Conservation (phyloP, 2,113 vertebrate genomes). For the Pipa parva region DNA sequence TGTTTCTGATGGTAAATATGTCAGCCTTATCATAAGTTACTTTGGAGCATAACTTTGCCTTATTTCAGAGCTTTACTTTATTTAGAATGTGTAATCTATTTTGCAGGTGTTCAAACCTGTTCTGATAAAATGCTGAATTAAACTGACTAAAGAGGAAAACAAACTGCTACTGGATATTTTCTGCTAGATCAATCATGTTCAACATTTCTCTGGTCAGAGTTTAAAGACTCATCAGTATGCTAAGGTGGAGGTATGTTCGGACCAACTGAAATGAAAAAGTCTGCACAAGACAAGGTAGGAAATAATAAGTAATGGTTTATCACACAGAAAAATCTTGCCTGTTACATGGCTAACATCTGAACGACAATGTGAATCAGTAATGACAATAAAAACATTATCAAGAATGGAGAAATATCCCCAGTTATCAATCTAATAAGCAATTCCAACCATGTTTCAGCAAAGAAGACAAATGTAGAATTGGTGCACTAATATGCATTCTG, state of each 20-base stretch:
- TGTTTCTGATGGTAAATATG: background rate
- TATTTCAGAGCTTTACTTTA: background rate
- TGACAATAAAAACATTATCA: background rate
- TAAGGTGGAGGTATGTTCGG: background rate
- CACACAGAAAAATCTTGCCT: background rate
- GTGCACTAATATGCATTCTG: too few relatives aligned
- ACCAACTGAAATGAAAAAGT: background rate
- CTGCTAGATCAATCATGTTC: constrained; percentile 3
- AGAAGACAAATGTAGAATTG: background rate
- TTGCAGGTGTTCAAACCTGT: background rate
- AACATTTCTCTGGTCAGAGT: constrained; percentile 1
- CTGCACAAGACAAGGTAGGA: background rate
- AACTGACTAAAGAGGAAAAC: background rate
- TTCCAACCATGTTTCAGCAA: background rate
- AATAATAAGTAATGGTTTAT: background rate
- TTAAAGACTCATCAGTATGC: constrained; percentile 1
- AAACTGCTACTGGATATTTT: constrained; percentile 5
- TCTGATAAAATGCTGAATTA: constrained; percentile 7
- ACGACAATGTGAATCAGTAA: constrained; percentile 1
- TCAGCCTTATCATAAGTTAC: too few relatives aligned
- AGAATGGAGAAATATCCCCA: background rate
- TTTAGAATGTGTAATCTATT: constrained; percentile 9
- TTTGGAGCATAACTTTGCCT: background rate
- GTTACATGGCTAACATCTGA: background rate
- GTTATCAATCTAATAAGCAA: background rate